Base-by-base conservation (phyloP, 2,113 vertebrate species). In the Donacobius atricapilla region DNA sequence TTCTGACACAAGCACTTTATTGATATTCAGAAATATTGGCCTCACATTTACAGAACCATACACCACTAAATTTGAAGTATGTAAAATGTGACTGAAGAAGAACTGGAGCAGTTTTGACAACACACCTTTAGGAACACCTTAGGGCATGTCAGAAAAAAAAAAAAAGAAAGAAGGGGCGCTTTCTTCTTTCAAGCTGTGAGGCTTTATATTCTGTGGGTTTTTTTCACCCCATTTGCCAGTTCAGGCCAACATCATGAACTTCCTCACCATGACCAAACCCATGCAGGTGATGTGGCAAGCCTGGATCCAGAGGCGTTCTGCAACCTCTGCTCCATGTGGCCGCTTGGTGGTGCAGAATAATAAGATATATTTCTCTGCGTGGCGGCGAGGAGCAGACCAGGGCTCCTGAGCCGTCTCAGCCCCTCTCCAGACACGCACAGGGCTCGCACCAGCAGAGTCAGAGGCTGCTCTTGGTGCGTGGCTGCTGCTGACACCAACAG, bases 331-430 rank as follows among this genome's bases (percentile, higher is more conserved):
- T 96, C 88, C 11, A n/a, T 77, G 50, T 93, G 97, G 97, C 98
- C 98, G 97, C 98, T 98, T 92, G 98, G 98, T 98, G 98, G 98
- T 97, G 98, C 97, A 97, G 97, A 98, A 98, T 97, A 98, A 96
- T 98, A 97, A 98, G 97, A 86, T 94, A 97, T 97, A 88, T 89
- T 94, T 96, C 96, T 95, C 48, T 40, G 11, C 0, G 8, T 48
- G 68, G 37, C 75, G 94, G 87, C 24, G 25, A 71, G 56, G 89
- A 96, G 61, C 45, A 5, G 48, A 48, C 2, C 22, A 19, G 48
- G 35, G 61, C 64, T 64, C 48, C 73, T 44, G 39, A 58, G 15
- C 66, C 3, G 9, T 48, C 13, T 82, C 35, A 44, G 84, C 61
- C 66, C 76, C n/a, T 42, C 78, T 71, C 77, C 85, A 71, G 58